A percentile compares a stretch with the other conserved stretches of the same genome.
phyloP scores from a whole-genome alignment of 2,888 invertebrate genomes.

The Terebella lapidaria region DNA sequence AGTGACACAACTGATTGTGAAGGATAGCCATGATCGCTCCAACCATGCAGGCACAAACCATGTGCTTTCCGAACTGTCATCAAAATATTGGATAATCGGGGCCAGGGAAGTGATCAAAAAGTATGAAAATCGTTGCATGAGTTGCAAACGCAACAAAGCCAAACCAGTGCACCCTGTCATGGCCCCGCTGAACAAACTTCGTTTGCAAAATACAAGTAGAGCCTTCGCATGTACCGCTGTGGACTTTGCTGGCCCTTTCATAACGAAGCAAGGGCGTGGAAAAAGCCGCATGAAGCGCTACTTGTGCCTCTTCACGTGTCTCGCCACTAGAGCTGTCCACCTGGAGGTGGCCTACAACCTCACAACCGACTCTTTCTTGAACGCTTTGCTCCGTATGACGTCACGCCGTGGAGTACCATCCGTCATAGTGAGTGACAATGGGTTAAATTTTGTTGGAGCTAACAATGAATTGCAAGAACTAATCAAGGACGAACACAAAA shows the following conservation, averaged over 20 bases:
- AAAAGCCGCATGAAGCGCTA: background rate
- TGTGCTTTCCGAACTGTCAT: background rate
- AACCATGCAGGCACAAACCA: too few relatives aligned
- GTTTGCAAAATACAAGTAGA: background rate
- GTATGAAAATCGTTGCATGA: background rate
- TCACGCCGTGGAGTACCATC: too few relatives aligned
- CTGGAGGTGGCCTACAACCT: too few relatives aligned
- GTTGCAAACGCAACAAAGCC: too few relatives aligned
- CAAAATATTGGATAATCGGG: background rate
- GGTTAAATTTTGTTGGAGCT: too few relatives aligned
- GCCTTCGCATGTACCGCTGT: conserved; percentile 4
- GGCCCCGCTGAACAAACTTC: background rate
- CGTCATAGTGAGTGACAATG: too few relatives aligned
- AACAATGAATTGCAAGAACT: too few relatives aligned
- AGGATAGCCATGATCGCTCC: too few relatives aligned
- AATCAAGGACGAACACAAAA: too few relatives aligned
- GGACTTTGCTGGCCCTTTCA: conserved; percentile 10
- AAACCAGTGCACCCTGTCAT: background rate
- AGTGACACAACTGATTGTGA: too few relatives aligned
- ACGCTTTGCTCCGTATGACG: too few relatives aligned
- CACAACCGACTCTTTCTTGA: too few relatives aligned
- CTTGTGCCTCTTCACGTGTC: conserved; percentile 3
- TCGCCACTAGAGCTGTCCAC: background rate
- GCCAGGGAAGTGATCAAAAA: conserved; percentile 4
- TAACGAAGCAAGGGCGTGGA: conserved; percentile 1